Percentiles rank a stretch among this genome's conserved stretches.
Conservation (phyloP, 2,797 vertebrate genomes). For the Diplodus puntazzo region DNA sequence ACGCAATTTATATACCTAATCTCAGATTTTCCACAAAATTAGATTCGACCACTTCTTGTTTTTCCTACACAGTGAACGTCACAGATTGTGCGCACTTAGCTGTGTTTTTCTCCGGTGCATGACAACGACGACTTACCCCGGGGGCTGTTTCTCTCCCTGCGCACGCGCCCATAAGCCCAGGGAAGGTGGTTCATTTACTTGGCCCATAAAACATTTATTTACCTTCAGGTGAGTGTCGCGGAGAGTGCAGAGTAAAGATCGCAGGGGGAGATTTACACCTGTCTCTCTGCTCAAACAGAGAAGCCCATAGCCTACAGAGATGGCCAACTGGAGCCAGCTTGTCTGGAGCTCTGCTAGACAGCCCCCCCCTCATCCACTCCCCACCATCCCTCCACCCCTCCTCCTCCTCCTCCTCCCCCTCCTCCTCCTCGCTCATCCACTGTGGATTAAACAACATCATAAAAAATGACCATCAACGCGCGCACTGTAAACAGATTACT, state of each 20-base stretch:
- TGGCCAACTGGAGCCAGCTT: slow-evolving; percentile 94
- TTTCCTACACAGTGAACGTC: background rate
- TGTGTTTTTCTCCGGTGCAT: slow-evolving; percentile 14
- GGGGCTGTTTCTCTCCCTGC: slow-evolving; percentile 37
- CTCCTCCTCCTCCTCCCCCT: no score
- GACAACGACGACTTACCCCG: slow-evolving; percentile 46
- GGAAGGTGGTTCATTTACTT: slow-evolving; percentile 79
- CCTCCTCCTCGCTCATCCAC: slow-evolving; percentile 49
- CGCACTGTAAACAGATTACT: slow-evolving; percentile 82
- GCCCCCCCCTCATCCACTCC: slow-evolving; percentile 32
- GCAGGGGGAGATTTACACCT: slow-evolving; percentile 96
- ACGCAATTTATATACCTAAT: no score
- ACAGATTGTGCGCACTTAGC: no score
- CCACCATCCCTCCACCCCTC: background rate
- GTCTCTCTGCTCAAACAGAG: slow-evolving; percentile 88
- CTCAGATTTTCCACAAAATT: background rate
- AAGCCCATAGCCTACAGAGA: slow-evolving; percentile 92
- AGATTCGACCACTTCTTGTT: background rate
- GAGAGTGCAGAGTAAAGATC: slow-evolving; percentile 86
- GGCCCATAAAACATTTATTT: slow-evolving; percentile 87
- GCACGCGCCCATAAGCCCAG: slow-evolving; percentile 46
- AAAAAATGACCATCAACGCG: slow-evolving; percentile 84
- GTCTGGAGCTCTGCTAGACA: slow-evolving; percentile 91
- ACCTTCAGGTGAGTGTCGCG: slow-evolving; percentile 90
- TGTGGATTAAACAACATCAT: slow-evolving; percentile 86